A percentile compares a stretch with the other conserved stretches of the same genome.
Evolutionary conservation across 2,888 invertebrate genomes (phyloP).

Genomic region (Agriopis leucophaearia): DNA sequence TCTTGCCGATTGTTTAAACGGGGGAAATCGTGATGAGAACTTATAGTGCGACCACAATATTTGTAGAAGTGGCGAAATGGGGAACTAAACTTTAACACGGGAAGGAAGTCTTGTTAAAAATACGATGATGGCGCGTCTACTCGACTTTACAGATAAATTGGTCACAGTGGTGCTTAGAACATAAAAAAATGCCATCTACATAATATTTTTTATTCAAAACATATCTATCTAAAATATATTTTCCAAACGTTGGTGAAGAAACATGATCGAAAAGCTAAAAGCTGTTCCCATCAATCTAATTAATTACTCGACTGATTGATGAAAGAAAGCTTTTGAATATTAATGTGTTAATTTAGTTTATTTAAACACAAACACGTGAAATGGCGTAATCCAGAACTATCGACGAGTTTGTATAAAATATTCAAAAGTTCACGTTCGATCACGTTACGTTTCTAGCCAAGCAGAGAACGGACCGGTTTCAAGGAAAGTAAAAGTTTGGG

Average conservation of each 20-base stretch:
- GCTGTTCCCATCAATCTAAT: conserved; percentile 18
- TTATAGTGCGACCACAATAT: background rate
- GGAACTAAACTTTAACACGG: background rate
- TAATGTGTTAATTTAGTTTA: conserved; percentile 19
- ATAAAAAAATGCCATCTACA: no score
- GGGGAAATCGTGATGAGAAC: conserved; percentile 48
- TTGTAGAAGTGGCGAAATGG: background rate
- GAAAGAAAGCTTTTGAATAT: conserved; percentile 35
- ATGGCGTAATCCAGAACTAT: conserved; percentile 12
- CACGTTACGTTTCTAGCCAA: conserved; percentile 27
- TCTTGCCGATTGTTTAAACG: conserved; percentile 33
- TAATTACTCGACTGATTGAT: conserved; percentile 28
- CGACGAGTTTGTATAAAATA: conserved; percentile 10
- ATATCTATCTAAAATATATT: no score
- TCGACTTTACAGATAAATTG: no score
- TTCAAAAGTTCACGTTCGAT: conserved; percentile 12
- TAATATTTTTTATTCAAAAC: no score
- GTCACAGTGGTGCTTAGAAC: no score
- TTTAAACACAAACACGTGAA: conserved; percentile 2
- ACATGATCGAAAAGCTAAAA: conserved; percentile 17
- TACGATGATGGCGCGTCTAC: no score
- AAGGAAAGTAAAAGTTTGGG: conserved; percentile 46
- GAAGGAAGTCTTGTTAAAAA: no score
- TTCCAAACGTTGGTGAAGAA: background rate
- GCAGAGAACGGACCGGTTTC: conserved; percentile 42